These are phyloP conservation scores for Drosophila trichaetosa DNA, from an alignment of 2,888 invertebrate species.

Conservation along the genomic window DNA sequence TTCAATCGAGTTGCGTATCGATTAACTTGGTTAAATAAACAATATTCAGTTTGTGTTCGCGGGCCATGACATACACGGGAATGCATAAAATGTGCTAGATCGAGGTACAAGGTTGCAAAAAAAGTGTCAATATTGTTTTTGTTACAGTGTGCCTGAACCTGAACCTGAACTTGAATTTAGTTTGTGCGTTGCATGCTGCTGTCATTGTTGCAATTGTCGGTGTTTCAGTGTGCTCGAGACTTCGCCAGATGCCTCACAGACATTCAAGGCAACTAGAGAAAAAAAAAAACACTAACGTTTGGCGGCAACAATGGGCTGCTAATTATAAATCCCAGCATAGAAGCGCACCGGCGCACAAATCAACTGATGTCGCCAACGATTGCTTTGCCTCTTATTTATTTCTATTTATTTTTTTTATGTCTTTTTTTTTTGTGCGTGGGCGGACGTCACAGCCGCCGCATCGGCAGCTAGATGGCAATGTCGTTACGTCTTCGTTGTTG, in stretches of 20 bases:
- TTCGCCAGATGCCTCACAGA: conserved; percentile 35
- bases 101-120: conserved; percentile 45
- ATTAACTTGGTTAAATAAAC: conserved; percentile 47
- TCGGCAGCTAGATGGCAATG: conserved; percentile 71
- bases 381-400: conserved; percentile 28
- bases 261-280: conserved; percentile 59
- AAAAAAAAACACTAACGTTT: conserved; percentile 48
- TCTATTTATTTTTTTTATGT: conserved; percentile 26
- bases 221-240: conserved; percentile 23
- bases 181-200: conserved; percentile 32
- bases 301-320: conserved; percentile 75
- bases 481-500: conserved; percentile 61
- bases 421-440: conserved; percentile 52
- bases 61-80: conserved; percentile 23
- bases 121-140: conserved; percentile 28
- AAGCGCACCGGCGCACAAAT: conserved; percentile 59
- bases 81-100: conserved; percentile 39
- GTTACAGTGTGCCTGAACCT: conserved; percentile 31
- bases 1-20: conserved; percentile 39
- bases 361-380: conserved; percentile 56
- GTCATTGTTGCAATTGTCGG: conserved; percentile 41
- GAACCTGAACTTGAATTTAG: conserved; percentile 66
- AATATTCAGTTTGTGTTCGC: conserved; percentile 43
- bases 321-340: conserved; percentile 76
- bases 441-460: conserved; percentile 54